These are phyloP conservation scores for Agonopterix alstromeriana DNA, from an alignment of 2,888 invertebrate species.

Conservation along the genomic window DNA sequence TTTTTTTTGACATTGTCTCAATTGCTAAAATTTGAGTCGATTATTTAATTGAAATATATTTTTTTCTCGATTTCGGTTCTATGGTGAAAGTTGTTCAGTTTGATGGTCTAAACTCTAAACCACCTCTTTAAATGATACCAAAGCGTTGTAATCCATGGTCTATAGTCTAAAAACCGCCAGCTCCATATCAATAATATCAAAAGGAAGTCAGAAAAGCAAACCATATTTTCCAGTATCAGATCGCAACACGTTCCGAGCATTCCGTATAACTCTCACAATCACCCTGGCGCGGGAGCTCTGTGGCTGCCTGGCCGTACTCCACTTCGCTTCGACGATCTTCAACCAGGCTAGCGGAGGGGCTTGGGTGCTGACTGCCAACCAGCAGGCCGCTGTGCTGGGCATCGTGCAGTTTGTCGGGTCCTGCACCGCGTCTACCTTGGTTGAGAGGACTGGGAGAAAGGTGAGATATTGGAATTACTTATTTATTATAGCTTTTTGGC, in stretches of 20 bases:
- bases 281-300: constrained; percentile 62
- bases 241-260: constrained; percentile 60
- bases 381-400: constrained; percentile 57
- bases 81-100: too few species aligned
- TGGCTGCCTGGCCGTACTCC: constrained; percentile 62
- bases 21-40: too few species aligned
- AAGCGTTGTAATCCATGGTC: too few species aligned
- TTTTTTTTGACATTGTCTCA: too few species aligned
- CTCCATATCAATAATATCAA: too few species aligned
- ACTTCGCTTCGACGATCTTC: constrained; percentile 70
- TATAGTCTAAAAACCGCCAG: too few species aligned
- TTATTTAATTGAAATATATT: too few species aligned
- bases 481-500: too few species aligned
- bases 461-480: constrained; percentile 18
- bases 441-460: constrained; percentile 63
- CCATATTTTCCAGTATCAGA: constrained; percentile 41
- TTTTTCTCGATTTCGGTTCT: too few species aligned
- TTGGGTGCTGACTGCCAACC: constrained; percentile 53
- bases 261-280: constrained; percentile 71
- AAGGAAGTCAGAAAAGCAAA: not conserved
- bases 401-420: constrained; percentile 59
- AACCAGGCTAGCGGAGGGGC: constrained; percentile 38
- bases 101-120: too few species aligned
- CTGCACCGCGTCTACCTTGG: constrained; percentile 54
- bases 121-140: too few species aligned